Evolutionary conservation across 2,113 vertebrate species (phyloP).

Genomic region (Tetraodon nigroviridis): DNA sequence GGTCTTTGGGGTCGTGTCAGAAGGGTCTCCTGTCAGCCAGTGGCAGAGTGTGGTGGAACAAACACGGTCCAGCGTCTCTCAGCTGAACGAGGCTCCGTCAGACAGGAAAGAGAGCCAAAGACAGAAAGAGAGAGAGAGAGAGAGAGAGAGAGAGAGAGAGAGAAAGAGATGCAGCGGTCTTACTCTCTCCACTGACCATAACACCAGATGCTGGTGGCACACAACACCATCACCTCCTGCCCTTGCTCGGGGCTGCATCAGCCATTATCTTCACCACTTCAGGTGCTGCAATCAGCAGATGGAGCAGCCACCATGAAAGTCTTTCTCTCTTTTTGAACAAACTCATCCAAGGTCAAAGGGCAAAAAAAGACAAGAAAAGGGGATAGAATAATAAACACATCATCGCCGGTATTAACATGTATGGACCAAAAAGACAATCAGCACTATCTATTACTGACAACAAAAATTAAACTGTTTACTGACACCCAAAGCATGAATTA

Average conservation of each 20-base stretch:
- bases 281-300: constrained; percentile 53
- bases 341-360: constrained; percentile 33
- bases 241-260: constrained; percentile 28
- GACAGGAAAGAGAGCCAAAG: constrained; percentile 6
- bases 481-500: constrained; percentile 27
- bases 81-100: constrained; percentile 3
- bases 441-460: background rate
- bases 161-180: background rate
- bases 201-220: constrained; percentile 34
- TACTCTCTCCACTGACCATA: constrained; percentile 34
- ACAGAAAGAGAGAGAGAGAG: background rate
- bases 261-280: constrained; percentile 53
- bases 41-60: constrained; percentile 29
- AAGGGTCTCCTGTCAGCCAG: constrained; percentile 38
- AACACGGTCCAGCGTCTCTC: constrained; percentile 17
- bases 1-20: constrained; percentile 48
- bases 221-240: constrained; percentile 36
- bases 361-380: constrained; percentile 1
- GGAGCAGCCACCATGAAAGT: constrained; percentile 37
- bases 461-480: constrained; percentile 32
- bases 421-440: too few relatives aligned
- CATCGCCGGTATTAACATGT: background rate
- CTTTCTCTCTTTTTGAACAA: constrained; percentile 33
- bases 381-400: constrained; percentile 18
- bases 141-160: too few relatives aligned